These are phyloP conservation scores for Anthophora plumipes DNA, from an alignment of 2,888 invertebrate genomes.

Conservation along the genomic window DNA sequence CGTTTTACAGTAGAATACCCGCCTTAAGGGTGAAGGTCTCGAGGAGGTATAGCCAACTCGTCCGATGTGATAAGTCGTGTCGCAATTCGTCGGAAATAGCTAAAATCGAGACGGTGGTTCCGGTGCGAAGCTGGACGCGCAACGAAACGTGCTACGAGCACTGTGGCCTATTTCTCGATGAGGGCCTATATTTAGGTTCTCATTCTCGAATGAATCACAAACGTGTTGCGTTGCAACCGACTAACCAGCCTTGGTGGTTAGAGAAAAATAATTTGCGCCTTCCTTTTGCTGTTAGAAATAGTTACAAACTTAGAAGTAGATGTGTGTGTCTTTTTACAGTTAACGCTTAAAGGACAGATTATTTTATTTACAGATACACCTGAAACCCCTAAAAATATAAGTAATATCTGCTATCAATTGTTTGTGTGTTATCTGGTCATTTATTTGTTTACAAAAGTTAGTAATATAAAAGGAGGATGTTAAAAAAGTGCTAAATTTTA, in stretches of 20 bases:
- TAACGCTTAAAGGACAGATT: too few species aligned
- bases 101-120: conserved; percentile 78
- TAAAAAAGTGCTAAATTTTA: too few species aligned
- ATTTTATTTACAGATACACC: too few species aligned
- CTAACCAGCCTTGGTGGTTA: conserved; percentile 53
- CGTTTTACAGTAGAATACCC: too few species aligned
- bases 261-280: conserved; percentile 65
- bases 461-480: too few species aligned
- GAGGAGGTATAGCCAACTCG: conserved; percentile 4
- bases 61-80: conserved; percentile 39
- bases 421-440: too few species aligned
- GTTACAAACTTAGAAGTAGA: too few species aligned
- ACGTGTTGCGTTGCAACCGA: conserved; percentile 44
- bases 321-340: too few species aligned
- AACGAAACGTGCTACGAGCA: conserved; percentile 59
- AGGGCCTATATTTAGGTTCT: conserved; percentile 80
- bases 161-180: conserved; percentile 82
- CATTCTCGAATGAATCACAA: conserved; percentile 78
- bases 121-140: conserved; percentile 58
- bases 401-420: too few species aligned
- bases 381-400: too few species aligned
- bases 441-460: too few species aligned
- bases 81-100: conserved; percentile 82
- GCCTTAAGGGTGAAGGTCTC: conserved; percentile 50
- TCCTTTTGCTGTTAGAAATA: too few species aligned